Percentiles rank a stretch among this genome's conserved stretches.
These are phyloP conservation scores for Prosopocoilus inquinatus DNA, from an alignment of 2,888 invertebrate genomes.

Conservation along the genomic window DNA sequence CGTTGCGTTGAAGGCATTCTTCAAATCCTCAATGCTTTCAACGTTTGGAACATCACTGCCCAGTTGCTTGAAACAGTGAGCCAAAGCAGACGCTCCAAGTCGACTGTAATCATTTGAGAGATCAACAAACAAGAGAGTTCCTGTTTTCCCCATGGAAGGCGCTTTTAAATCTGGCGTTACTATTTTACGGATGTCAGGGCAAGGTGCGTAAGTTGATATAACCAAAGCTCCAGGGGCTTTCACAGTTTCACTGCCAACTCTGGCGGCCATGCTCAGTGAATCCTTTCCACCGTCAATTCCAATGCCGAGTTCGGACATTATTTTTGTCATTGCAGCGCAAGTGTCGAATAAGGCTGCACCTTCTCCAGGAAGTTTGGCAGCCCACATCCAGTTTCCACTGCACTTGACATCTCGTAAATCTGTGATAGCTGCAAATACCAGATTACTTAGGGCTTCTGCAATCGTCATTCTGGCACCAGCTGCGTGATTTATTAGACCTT, in stretches of 20 bases:
- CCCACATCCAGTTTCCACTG: conserved; percentile 99
- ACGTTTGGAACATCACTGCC: conserved; percentile 82
- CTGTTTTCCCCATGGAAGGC: conserved; percentile 59
- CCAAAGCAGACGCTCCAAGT: conserved; percentile 89
- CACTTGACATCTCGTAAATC: conserved; percentile 88
- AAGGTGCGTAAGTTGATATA: conserved; percentile 94
- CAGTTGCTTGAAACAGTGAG: conserved; percentile 81
- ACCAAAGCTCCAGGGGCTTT: conserved; percentile 88
- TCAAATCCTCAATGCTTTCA: conserved; percentile 65
- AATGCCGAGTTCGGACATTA: conserved; percentile 74
- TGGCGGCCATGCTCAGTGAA: conserved; percentile 95
- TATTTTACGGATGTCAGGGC: conserved; percentile 80
- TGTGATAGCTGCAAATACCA: conserved; percentile 72
- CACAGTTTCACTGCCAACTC: conserved; percentile 61
- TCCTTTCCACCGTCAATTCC: conserved; percentile 98
- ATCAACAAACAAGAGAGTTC: conserved; percentile 75
- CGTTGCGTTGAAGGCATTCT: conserved; percentile 76
- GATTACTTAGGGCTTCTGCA: conserved; percentile 90
- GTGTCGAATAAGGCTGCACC: conserved; percentile 86
- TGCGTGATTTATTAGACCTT: conserved; percentile 78
- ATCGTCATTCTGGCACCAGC: conserved; percentile 94
- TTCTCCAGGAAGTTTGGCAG: conserved; percentile 91
- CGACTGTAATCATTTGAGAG: conserved; percentile 71
- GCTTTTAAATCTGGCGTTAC: conserved; percentile 90
- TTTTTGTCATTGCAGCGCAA: conserved; percentile 81